These are phyloP conservation scores for Caretta caretta DNA, from an alignment of 2,113 vertebrate genomes.

Conservation along the genomic window DNA sequence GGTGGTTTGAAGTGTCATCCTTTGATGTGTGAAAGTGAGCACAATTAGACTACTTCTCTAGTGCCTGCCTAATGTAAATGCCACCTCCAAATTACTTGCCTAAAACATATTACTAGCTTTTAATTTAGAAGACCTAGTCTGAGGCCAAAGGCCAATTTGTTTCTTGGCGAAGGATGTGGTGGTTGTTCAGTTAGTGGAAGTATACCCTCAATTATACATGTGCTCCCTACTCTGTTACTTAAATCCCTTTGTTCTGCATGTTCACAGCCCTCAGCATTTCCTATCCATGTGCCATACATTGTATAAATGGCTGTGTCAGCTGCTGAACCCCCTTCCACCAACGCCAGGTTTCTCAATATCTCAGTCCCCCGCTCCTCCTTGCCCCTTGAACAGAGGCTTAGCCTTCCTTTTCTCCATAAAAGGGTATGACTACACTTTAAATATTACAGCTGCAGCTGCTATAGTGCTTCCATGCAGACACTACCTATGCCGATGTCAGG, in stretches of 20 bases:
- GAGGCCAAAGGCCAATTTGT: not conserved
- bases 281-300: not conserved
- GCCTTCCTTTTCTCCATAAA: too few species aligned
- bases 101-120: not conserved
- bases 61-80: not conserved
- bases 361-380: not conserved
- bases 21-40: not conserved
- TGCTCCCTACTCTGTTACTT: not conserved
- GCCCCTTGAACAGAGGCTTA: not conserved
- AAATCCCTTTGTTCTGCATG: not conserved
- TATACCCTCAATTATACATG: rapidly evolving
- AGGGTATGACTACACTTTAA: too few species aligned
- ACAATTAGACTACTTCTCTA: not conserved
- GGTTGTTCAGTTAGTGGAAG: not conserved
- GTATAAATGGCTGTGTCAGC: not conserved
- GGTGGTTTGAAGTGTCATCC: not conserved
- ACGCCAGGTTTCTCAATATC: not conserved
- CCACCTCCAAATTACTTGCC: not conserved
- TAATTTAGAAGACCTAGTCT: not conserved
- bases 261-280: not conserved
- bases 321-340: not conserved
- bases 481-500: too few species aligned
- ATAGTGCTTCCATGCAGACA: too few species aligned
- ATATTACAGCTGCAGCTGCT: too few species aligned
- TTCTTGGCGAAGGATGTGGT: not conserved